Evolutionary conservation across 2,888 invertebrate species (phyloP).

Genomic region (Hipparchia sbordonii): DNA sequence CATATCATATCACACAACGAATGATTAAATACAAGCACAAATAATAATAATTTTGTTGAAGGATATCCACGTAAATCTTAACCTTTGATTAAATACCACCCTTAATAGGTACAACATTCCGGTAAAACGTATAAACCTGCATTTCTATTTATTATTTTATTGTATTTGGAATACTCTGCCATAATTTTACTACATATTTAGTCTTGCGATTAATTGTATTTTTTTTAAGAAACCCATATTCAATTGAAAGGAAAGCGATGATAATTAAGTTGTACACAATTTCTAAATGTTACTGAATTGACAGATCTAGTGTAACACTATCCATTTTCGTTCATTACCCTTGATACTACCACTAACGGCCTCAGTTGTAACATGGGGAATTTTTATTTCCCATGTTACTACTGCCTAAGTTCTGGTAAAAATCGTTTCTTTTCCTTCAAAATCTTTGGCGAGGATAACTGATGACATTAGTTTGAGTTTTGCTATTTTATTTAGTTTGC

Average conservation of each 20-base stretch:
- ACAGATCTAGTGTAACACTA: too few relatives aligned
- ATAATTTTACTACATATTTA: slow-evolving; percentile 13
- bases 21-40: slow-evolving; percentile 7
- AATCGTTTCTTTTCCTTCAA: too few relatives aligned
- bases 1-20: slow-evolving; percentile 22
- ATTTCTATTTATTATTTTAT: slow-evolving; percentile 30
- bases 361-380: too few relatives aligned
- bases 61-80: not conserved
- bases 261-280: too few relatives aligned
- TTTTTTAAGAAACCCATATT: not conserved
- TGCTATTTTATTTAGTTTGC: too few relatives aligned
- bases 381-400: too few relatives aligned
- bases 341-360: too few relatives aligned
- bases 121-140: slow-evolving; percentile 22
- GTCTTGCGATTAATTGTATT: not conserved
- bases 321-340: too few relatives aligned
- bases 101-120: slow-evolving; percentile 30
- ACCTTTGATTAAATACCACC: not conserved
- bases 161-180: slow-evolving; percentile 16
- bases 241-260: not conserved
- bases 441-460: too few relatives aligned
- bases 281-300: too few relatives aligned
- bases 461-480: too few relatives aligned
- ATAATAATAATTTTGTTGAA: not conserved
- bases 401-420: too few relatives aligned